Evolutionary conservation across 2,888 invertebrate species (phyloP).

Genomic region (Metallyticus violacea): DNA sequence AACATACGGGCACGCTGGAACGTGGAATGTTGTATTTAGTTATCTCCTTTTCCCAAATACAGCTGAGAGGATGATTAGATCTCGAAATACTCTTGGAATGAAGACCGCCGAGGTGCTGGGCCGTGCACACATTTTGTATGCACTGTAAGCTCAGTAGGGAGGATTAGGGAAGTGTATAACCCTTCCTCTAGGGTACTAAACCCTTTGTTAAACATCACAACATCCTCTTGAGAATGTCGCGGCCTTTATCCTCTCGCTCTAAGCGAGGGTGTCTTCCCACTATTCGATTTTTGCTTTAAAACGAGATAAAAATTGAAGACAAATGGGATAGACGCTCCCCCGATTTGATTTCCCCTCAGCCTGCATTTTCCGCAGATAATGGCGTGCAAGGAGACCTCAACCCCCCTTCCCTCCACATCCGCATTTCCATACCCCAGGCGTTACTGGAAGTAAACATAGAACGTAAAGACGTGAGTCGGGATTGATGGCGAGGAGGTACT

Average conservation of each 20-base stretch:
- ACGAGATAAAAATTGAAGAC: not conserved
- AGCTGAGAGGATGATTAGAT: not conserved
- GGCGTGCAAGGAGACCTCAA: not conserved
- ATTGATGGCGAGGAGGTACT: not conserved
- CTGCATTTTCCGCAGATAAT: not conserved
- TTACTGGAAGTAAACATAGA: not conserved
- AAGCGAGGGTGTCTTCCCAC: not conserved
- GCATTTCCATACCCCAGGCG: not conserved
- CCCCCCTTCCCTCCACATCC: not conserved
- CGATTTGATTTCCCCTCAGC: not conserved
- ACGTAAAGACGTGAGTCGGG: not conserved
- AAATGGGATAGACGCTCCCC: not conserved
- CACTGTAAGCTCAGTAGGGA: too few relatives aligned
- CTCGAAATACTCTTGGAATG: too few relatives aligned
- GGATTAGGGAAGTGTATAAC: not conserved
- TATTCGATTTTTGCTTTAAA: not conserved
- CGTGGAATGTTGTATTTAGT: too few relatives aligned
- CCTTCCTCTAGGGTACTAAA: not conserved
- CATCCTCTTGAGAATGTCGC: not conserved
- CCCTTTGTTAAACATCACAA: not conserved
- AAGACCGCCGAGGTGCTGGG: not conserved
- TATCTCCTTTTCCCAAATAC: too few relatives aligned
- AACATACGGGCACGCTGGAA: too few relatives aligned
- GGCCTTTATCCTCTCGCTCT: not conserved
- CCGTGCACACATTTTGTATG: not conserved